A percentile compares a stretch with the other conserved stretches of the same genome.
Evolutionary conservation across 2,888 invertebrate genomes (phyloP).

Genomic region (Ichneumon xanthorius): DNA sequence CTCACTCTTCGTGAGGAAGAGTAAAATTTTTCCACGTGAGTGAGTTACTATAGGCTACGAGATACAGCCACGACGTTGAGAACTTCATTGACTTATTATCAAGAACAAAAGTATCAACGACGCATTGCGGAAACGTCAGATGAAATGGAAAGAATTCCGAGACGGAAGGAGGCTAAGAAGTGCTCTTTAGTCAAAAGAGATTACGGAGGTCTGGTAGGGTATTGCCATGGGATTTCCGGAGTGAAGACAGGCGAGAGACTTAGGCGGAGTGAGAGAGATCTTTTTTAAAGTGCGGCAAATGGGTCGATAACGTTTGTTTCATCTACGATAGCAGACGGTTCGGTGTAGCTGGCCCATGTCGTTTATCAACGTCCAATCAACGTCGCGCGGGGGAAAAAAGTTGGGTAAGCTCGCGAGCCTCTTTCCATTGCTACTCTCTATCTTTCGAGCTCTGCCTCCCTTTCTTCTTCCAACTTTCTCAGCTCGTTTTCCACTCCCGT

Average conservation of each 20-base stretch:
- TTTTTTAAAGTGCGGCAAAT: constrained; percentile 67
- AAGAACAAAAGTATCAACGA: neutral
- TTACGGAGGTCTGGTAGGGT: constrained; percentile 36
- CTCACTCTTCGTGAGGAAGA: too few relatives aligned
- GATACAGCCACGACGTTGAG: neutral
- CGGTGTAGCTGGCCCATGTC: constrained; percentile 71
- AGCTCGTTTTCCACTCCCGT: constrained; percentile 40
- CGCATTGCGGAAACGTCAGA: constrained; percentile 11
- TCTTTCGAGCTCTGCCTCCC: constrained; percentile 1
- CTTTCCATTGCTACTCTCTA: constrained; percentile 49
- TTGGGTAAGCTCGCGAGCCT: constrained; percentile 54
- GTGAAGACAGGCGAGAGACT: constrained; percentile 51
- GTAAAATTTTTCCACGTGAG: too few relatives aligned
- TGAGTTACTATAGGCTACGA: too few relatives aligned
- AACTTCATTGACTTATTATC: neutral
- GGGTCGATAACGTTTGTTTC: constrained; percentile 80
- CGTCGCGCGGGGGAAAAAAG: constrained; percentile 69
- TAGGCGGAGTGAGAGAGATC: constrained; percentile 38
- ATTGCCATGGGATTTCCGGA: constrained; percentile 30
- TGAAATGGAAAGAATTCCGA: constrained; percentile 18
- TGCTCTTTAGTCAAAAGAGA: constrained; percentile 64
- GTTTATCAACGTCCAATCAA: constrained; percentile 83
- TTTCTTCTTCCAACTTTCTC: constrained; percentile 13
- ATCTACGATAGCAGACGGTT: constrained; percentile 74
- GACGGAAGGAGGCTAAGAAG: constrained; percentile 36